Conservation (phyloP, 2,113 vertebrate genomes). For the Cyanoderma ruficeps region DNA sequence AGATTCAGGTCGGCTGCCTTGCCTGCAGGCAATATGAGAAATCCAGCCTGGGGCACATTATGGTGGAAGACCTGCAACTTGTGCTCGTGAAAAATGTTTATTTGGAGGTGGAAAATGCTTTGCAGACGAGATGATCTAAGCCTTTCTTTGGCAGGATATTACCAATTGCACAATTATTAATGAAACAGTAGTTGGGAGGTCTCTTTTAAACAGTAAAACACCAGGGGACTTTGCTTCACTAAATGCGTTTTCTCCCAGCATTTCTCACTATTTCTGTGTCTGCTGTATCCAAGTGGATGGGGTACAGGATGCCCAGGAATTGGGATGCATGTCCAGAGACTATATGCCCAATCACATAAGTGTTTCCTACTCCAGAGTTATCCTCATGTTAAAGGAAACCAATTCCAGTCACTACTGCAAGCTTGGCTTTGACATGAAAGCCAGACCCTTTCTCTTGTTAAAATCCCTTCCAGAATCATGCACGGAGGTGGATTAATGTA, state of each 20-base stretch:
- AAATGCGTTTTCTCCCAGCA: not conserved
- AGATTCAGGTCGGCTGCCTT: not conserved
- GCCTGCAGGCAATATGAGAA: not conserved
- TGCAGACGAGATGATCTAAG: not conserved
- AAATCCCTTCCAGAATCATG: not conserved
- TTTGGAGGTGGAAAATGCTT: not conserved
- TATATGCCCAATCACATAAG: not conserved
- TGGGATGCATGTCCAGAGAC: not conserved
- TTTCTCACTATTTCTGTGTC: not conserved
- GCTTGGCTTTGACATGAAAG: not conserved
- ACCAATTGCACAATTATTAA: slow-evolving; percentile 2
- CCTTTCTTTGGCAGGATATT: slow-evolving; percentile 30
- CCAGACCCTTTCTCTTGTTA: not conserved
- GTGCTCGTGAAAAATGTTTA: not conserved
- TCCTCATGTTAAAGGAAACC: not conserved
- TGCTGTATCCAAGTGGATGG: not conserved
- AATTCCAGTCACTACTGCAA: not conserved
- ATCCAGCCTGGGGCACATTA: not conserved
- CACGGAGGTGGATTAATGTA: not conserved
- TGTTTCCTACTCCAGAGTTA: not conserved
- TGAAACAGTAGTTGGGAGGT: slow-evolving; percentile 10
- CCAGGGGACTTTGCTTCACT: not conserved
- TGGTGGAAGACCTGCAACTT: not conserved
- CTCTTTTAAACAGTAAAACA: slow-evolving; percentile 1
- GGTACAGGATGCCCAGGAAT: not conserved